phyloP scores from a whole-genome alignment of 2,113 vertebrate genomes.

The Melanerpes formicivorus region DNA sequence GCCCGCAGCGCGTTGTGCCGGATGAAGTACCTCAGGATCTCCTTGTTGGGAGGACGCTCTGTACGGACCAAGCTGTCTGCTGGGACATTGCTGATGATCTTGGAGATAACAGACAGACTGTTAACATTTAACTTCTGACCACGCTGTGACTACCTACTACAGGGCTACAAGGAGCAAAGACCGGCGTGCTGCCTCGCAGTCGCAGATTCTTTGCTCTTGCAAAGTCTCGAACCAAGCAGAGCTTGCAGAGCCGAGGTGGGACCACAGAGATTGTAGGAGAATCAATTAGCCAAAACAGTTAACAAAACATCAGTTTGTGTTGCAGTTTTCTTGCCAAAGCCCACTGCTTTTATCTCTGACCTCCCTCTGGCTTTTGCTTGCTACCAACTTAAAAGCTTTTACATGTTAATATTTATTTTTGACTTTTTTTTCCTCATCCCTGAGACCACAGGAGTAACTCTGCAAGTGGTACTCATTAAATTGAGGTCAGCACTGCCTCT shows the following conservation, averaged over 20 bases:
- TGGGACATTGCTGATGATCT: constrained; percentile 95
- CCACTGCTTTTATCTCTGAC: not conserved
- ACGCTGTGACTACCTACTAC: not conserved
- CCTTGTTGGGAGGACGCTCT: constrained; percentile 96
- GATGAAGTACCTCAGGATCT: constrained; percentile 98
- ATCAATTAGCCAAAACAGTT: not conserved
- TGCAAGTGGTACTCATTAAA: not conserved
- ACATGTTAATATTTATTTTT: not conserved
- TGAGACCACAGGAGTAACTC: not conserved
- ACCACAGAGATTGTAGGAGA: not conserved
- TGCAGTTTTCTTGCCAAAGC: not conserved
- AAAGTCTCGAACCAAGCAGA: not conserved
- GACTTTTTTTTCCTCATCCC: not conserved
- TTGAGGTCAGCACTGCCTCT: not conserved
- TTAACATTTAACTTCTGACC: not conserved
- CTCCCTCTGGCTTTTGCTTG: not conserved
- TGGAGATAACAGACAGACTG: not conserved
- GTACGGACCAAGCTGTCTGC: constrained; percentile 89
- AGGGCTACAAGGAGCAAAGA: not conserved
- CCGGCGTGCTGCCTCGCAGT: not conserved
- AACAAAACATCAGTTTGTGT: accelerated
- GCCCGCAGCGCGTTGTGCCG: constrained; percentile 90
- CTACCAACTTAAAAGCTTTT: not conserved
- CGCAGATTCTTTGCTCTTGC: not conserved
- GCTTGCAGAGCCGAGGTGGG: not conserved